Percentiles rank a stretch among this genome's conserved stretches.
phyloP scores from a whole-genome alignment of 2,113 vertebrate species.

The Acinonyx jubatus region DNA sequence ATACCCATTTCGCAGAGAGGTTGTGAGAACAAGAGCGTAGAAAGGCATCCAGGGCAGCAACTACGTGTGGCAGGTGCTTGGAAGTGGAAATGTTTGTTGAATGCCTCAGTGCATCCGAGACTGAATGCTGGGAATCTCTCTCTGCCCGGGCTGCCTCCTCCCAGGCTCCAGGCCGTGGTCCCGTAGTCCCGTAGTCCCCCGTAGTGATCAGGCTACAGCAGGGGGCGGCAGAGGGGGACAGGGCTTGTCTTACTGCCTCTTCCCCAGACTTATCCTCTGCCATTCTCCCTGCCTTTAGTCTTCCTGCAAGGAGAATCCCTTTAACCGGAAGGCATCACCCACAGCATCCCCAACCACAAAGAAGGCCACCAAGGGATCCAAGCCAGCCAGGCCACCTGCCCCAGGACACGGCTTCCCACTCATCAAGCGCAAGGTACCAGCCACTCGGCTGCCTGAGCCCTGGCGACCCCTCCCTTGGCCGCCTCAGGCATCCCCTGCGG shows the following conservation, averaged over 20 bases:
- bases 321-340: slow-evolving; percentile 93
- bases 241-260: background rate
- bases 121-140: too few relatives aligned
- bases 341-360: slow-evolving; percentile 81
- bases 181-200: background rate
- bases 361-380: slow-evolving; percentile 89
- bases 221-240: background rate
- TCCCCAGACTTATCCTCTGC: background rate
- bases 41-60: fast-evolving
- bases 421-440: slow-evolving; percentile 94
- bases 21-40: background rate
- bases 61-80: fast-evolving
- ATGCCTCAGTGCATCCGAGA: background rate
- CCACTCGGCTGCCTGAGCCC: background rate
- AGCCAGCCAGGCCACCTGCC: slow-evolving; percentile 86
- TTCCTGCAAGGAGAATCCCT: slow-evolving; percentile 92
- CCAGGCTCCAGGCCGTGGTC: background rate
- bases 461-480: fast-evolving
- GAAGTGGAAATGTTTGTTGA: background rate
- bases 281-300: slow-evolving; percentile 81
- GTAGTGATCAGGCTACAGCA: background rate
- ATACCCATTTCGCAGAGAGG: background rate
- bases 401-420: slow-evolving; percentile 94
- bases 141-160: background rate
- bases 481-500: background rate